Evolutionary conservation across 2,113 vertebrate genomes (phyloP).

Genomic region (Ciconia boyciana): DNA sequence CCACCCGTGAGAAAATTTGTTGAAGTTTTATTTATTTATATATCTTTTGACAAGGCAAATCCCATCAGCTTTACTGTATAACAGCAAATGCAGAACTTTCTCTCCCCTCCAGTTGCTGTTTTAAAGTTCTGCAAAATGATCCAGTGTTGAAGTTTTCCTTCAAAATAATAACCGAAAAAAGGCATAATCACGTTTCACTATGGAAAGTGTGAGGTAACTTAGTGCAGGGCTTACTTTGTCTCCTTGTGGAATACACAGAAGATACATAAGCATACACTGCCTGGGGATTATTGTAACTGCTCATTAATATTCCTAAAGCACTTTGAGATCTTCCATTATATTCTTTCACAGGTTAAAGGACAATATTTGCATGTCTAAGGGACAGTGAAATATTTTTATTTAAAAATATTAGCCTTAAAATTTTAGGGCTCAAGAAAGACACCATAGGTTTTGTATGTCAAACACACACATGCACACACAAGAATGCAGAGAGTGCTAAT

Average conservation of each 20-base stretch:
- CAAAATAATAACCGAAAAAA: background rate
- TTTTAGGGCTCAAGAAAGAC: background rate
- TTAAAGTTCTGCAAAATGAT: background rate
- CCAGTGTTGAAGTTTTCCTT: background rate
- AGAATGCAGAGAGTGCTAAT: background rate
- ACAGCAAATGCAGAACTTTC: background rate
- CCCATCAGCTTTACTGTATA: background rate
- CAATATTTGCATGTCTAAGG: constrained; percentile 26
- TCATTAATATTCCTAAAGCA: constrained; percentile 27
- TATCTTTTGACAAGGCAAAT: background rate
- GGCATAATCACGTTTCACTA: background rate
- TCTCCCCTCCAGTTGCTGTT: background rate
- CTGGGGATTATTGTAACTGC: background rate
- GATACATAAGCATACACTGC: background rate
- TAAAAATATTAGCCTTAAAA: constrained; percentile 7
- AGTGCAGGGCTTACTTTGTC: background rate
- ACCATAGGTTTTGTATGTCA: background rate
- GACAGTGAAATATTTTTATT: constrained; percentile 39
- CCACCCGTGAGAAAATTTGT: background rate
- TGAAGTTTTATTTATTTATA: constrained; percentile 11
- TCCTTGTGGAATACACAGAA: background rate
- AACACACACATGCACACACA: background rate
- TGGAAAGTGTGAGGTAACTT: background rate
- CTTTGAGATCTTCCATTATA: background rate
- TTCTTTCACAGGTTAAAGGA: constrained; percentile 32